These are phyloP conservation scores for Limenitis camilla DNA, from an alignment of 2,888 invertebrate species.

Conservation along the genomic window DNA sequence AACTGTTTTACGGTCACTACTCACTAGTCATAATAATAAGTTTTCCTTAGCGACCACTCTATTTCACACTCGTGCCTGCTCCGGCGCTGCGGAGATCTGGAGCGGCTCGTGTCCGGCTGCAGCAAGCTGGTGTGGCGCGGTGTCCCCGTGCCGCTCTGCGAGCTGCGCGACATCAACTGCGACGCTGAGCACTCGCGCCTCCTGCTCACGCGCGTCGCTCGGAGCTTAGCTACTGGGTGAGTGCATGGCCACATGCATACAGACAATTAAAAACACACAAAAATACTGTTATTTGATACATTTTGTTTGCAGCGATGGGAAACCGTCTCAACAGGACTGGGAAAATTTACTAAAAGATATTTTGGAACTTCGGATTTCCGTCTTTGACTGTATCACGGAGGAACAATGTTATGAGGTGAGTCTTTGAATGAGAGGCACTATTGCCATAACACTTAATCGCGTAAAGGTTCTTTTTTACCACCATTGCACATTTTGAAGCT, in stretches of 20 bases:
- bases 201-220: constrained; percentile 38
- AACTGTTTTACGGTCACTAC: too few species aligned
- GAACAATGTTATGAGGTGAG: constrained; percentile 70
- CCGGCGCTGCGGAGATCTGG: constrained; percentile 64
- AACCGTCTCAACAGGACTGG: constrained; percentile 72
- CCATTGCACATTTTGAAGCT: too few species aligned
- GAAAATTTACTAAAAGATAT: constrained; percentile 79
- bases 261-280: not conserved
- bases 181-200: constrained; percentile 34
- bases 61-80: constrained; percentile 53
- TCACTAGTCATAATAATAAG: too few species aligned
- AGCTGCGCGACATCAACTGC: constrained; percentile 36
- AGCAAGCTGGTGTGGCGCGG: constrained; percentile 64
- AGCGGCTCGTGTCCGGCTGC: constrained; percentile 66
- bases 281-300: not conserved
- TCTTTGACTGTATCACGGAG: constrained; percentile 72
- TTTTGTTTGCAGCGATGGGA: constrained; percentile 37
- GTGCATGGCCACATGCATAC: not conserved
- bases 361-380: constrained; percentile 76
- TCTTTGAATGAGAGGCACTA: not conserved
- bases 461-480: too few species aligned
- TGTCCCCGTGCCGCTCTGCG: constrained; percentile 56
- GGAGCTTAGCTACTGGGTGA: constrained; percentile 15
- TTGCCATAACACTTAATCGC: too few species aligned
- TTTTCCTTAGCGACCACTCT: constrained; percentile 45